Conservation (phyloP, 1,140 invertebrate species). For the Drosophila simulans region DNA sequence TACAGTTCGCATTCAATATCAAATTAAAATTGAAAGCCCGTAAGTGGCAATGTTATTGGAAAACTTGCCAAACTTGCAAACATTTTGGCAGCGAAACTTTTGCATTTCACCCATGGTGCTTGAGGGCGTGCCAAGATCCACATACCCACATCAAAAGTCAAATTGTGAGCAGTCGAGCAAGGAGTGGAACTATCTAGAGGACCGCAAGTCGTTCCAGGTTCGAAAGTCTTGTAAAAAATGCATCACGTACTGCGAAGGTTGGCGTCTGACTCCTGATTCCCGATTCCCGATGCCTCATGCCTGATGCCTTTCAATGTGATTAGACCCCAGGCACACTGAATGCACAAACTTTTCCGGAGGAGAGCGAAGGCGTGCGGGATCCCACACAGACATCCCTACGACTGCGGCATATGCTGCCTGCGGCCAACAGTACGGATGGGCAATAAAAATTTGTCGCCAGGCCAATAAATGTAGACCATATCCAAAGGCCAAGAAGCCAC, state of each 20-base stretch:
- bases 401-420: conserved; percentile 60
- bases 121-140: conserved; percentile 42
- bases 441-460: conserved; percentile 80
- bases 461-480: conserved; percentile 73
- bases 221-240: conserved; percentile 65
- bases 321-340: conserved; percentile 60
- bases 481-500: conserved; percentile 12
- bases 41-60: conserved; percentile 35
- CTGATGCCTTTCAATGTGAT: conserved; percentile 68
- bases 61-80: conserved; percentile 40
- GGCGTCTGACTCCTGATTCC: conserved; percentile 21
- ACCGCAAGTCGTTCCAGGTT: conserved; percentile 17
- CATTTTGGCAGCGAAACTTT: conserved; percentile 47
- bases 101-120: conserved; percentile 54
- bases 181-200: conserved; percentile 53
- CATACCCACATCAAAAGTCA: conserved; percentile 72
- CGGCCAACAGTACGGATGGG: conserved; percentile 53
- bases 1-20: conserved; percentile 1
- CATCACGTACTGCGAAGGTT: conserved; percentile 72
- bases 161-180: conserved; percentile 60
- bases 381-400: conserved; percentile 3
- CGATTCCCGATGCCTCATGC: conserved; percentile 9
- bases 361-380: neutral
- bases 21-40: conserved; percentile 18
- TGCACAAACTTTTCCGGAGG: conserved; percentile 53